phyloP scores from a whole-genome alignment of 1,140 invertebrate genomes.

The Magallana gigas region DNA sequence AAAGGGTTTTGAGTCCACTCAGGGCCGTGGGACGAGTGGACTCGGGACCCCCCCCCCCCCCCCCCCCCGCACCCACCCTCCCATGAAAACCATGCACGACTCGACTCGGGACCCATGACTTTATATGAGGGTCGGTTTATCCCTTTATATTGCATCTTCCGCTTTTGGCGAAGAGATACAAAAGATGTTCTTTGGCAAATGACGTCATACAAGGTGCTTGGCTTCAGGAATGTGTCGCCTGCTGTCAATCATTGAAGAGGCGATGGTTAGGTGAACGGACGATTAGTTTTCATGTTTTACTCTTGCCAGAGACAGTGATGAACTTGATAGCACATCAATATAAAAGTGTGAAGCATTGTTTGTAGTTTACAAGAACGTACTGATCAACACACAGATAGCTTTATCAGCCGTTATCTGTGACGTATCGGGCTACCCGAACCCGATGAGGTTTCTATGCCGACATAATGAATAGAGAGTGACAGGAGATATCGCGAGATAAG shows the following conservation, averaged over 20 bases:
- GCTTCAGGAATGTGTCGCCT: slow-evolving; percentile 11
- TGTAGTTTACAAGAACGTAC: slow-evolving; percentile 13
- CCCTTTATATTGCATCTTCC: no score
- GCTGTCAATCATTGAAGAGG: slow-evolving; percentile 21
- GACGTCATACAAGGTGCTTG: not conserved
- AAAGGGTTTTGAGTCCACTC: no score
- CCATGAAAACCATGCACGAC: no score
- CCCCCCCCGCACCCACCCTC: no score
- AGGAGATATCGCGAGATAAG: slow-evolving; percentile 17
- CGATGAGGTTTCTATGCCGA: slow-evolving; percentile 25
- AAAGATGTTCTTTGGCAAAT: not conserved
- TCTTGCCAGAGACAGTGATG: slow-evolving; percentile 32
- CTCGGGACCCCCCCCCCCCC: no score
- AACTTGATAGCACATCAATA: slow-evolving; percentile 31
- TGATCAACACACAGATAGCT: slow-evolving; percentile 22
- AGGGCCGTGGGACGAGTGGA: no score
- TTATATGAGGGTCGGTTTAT: no score
- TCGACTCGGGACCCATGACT: no score
- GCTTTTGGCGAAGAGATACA: no score
- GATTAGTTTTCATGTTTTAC: slow-evolving; percentile 29
- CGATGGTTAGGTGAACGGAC: not conserved
- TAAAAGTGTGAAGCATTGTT: slow-evolving; percentile 35
- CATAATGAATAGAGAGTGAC: slow-evolving; percentile 34
- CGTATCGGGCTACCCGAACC: not conserved
- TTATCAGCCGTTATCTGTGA: slow-evolving; percentile 9